Percentiles rank a stretch among this genome's conserved stretches.
Conservation (phyloP, 2,888 invertebrate species). For the Cataglyphis rosenhaueri region DNA sequence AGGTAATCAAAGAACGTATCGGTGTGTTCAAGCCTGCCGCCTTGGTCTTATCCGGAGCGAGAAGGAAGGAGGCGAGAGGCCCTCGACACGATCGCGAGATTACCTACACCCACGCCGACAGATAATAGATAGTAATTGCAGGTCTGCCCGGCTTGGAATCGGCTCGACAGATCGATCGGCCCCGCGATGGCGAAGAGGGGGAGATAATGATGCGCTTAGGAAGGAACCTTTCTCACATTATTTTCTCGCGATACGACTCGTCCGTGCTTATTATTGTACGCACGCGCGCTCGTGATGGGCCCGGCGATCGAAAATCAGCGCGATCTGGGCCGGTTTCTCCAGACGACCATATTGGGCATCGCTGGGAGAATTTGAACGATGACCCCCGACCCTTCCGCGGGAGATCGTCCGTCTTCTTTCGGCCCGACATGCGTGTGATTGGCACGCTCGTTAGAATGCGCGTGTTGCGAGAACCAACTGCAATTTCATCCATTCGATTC, state of each 20-base stretch:
- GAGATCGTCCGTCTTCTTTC: constrained; percentile 50
- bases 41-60: constrained; percentile 39
- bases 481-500: constrained; percentile 36
- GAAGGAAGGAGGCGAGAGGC: constrained; percentile 72
- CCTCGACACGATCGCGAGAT: constrained; percentile 83
- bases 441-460: constrained; percentile 49
- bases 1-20: constrained; percentile 55
- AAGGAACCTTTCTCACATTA: constrained; percentile 85
- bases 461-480: constrained; percentile 8
- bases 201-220: constrained; percentile 82
- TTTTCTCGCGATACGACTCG: constrained; percentile 81
- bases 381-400: constrained; percentile 47
- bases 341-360: constrained; percentile 43
- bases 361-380: constrained; percentile 44
- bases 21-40: constrained; percentile 56
- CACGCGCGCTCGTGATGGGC: constrained; percentile 42
- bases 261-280: constrained; percentile 64
- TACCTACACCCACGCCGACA: constrained; percentile 82
- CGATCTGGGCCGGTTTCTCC: constrained; percentile 52
- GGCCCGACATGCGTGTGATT: constrained; percentile 39
- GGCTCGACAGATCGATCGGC: constrained; percentile 81
- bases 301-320: constrained; percentile 73
- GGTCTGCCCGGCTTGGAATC: constrained; percentile 80
- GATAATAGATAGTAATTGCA: constrained; percentile 83
- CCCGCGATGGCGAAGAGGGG: constrained; percentile 72